Percentiles rank a stretch among this genome's conserved stretches.
These are phyloP conservation scores for Chondrilla cf. caribensis DNA, from an alignment of 37 sponge, comb jelly and placozoan genomes.

Conservation along the genomic window DNA sequence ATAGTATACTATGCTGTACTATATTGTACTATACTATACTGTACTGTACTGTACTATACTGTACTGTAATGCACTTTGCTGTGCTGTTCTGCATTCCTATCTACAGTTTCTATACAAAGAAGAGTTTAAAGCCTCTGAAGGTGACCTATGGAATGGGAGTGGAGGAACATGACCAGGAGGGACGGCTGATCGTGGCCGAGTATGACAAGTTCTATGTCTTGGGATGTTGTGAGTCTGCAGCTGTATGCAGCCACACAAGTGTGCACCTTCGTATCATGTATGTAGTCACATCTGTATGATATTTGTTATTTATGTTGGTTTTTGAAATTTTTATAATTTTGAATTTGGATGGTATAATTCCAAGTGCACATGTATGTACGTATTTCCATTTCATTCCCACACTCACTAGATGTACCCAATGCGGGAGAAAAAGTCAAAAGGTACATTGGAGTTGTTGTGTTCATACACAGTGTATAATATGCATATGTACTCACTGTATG, in stretches of 20 bases:
- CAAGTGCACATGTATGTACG: no score
- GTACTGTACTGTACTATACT: no score
- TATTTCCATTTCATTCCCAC: no score
- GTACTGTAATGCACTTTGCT: no score
- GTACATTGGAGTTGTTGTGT: slow-evolving; percentile 21
- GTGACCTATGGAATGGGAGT: slow-evolving; percentile 86
- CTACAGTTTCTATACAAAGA: slow-evolving; percentile 62
- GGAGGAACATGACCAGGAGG: slow-evolving; percentile 89
- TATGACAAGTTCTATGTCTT: slow-evolving; percentile 80
- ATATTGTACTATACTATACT: no score
- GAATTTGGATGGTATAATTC: no score
- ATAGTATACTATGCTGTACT: no score
- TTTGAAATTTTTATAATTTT: no score
- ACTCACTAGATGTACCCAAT: slow-evolving; percentile 91
- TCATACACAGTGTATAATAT: not conserved
- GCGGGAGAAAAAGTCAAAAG: slow-evolving; percentile 79
- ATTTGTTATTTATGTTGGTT: no score
- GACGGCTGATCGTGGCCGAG: slow-evolving; percentile 89
- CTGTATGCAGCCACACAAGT: not conserved
- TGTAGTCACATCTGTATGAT: no score
- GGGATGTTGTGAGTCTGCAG: slow-evolving; percentile 49
- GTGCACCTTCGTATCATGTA: no score
- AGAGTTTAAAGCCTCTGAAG: slow-evolving; percentile 59
- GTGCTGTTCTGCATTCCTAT: not conserved
- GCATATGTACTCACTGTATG: not conserved